phyloP scores from a whole-genome alignment of 2,888 invertebrate genomes.

The Girardia tigrina region DNA sequence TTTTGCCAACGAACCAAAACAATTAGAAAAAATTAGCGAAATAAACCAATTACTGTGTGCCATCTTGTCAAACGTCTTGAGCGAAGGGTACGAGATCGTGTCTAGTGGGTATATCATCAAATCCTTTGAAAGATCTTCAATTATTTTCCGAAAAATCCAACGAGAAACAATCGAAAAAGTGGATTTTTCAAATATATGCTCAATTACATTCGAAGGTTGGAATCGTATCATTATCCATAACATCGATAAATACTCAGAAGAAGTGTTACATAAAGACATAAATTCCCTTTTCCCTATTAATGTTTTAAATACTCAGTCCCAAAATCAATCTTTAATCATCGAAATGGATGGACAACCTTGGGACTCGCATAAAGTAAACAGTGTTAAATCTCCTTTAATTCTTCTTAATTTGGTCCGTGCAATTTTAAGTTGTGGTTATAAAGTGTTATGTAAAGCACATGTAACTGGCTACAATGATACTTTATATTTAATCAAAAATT shows the following conservation, averaged over 20 bases:
- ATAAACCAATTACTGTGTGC: slow-evolving; percentile 25
- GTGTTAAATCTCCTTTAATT: slow-evolving; percentile 35
- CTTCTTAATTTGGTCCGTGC: slow-evolving; percentile 27
- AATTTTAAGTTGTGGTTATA: slow-evolving; percentile 31
- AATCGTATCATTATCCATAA: slow-evolving; percentile 28
- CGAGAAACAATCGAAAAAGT: slow-evolving; percentile 32
- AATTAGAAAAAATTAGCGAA: slow-evolving; percentile 20
- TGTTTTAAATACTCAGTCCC: background rate
- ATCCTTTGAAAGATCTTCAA: slow-evolving; percentile 27
- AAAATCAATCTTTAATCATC: background rate
- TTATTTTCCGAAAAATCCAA: background rate
- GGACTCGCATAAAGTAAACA: slow-evolving; percentile 34
- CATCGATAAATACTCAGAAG: background rate
- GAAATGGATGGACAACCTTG: slow-evolving; percentile 36
- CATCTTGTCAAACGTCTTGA: slow-evolving; percentile 31
- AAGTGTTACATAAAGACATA: background rate
- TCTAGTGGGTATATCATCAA: slow-evolving; percentile 31
- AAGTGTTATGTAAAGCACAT: slow-evolving; percentile 27
- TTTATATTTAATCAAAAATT: slow-evolving; percentile 29
- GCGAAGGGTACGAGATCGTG: slow-evolving; percentile 24
- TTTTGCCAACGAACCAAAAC: slow-evolving; percentile 30
- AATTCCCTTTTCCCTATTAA: background rate
- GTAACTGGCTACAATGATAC: slow-evolving; percentile 35
- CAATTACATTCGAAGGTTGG: slow-evolving; percentile 31
- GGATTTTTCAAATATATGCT: background rate